Conservation (phyloP, 2,797 vertebrate species). For the Labroides dimidiatus region DNA sequence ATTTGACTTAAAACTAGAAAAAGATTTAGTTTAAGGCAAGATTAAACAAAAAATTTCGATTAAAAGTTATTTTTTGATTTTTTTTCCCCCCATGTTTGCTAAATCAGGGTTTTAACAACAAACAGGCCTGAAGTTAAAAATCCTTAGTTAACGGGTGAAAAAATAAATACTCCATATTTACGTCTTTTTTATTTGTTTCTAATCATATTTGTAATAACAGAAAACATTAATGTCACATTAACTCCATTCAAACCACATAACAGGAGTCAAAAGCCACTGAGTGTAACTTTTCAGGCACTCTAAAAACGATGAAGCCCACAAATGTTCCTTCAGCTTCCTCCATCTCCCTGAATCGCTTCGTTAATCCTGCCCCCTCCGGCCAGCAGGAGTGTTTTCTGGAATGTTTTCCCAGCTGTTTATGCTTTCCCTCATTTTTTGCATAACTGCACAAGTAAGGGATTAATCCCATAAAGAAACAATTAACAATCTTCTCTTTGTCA, state of each 20-base stretch:
- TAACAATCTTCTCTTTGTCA: constrained; percentile 75
- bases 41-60: too few relatives aligned
- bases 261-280: constrained; percentile 3
- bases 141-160: too few relatives aligned
- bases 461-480: constrained; percentile 70
- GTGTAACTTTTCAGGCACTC: constrained; percentile 13
- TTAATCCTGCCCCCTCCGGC: constrained; percentile 38
- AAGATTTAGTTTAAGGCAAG: too few relatives aligned
- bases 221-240: constrained; percentile 13
- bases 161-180: too few relatives aligned
- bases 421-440: constrained; percentile 43
- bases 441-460: constrained; percentile 53
- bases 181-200: background rate
- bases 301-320: constrained; percentile 4
- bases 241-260: background rate
- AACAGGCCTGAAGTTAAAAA: too few relatives aligned
- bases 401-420: constrained; percentile 73
- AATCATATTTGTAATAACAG: constrained; percentile 10
- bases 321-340: constrained; percentile 33
- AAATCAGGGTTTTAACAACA: too few relatives aligned
- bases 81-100: too few relatives aligned
- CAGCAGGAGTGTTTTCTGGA: constrained; percentile 18
- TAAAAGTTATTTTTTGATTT: too few relatives aligned
- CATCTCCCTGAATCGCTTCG: constrained; percentile 32
- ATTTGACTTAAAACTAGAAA: too few relatives aligned